Percentiles rank a stretch among this genome's conserved stretches.
phyloP scores from a whole-genome alignment of 2,113 vertebrate genomes.

The Scophthalmus maximus region DNA sequence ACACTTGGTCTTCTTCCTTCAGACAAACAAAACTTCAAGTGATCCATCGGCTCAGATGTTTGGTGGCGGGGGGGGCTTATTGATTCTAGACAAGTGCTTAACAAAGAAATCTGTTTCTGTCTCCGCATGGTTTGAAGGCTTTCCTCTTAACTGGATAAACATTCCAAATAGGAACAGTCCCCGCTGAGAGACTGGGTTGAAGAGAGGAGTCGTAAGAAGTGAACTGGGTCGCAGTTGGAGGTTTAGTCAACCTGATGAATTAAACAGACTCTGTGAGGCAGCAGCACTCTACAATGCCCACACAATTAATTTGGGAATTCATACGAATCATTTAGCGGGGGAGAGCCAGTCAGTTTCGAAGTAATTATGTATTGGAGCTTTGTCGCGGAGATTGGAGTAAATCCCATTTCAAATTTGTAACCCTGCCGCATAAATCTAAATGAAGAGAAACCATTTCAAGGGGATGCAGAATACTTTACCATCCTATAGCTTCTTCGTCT shows the following conservation, averaged over 20 bases:
- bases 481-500: neutral
- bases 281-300: constrained; percentile 48
- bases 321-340: constrained; percentile 14
- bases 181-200: constrained; percentile 41
- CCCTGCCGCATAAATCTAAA: constrained; percentile 16
- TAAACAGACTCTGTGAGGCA: constrained; percentile 67
- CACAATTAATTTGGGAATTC: constrained; percentile 54
- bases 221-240: constrained; percentile 66
- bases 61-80: constrained; percentile 20
- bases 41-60: constrained; percentile 45
- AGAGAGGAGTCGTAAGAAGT: constrained; percentile 46
- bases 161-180: constrained; percentile 46
- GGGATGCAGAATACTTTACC: too few species aligned
- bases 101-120: constrained; percentile 52
- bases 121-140: constrained; percentile 56
- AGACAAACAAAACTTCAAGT: constrained; percentile 65
- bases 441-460: neutral
- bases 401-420: constrained; percentile 40
- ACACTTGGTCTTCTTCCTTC: constrained; percentile 35
- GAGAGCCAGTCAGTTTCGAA: constrained; percentile 24
- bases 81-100: constrained; percentile 53
- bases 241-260: constrained; percentile 71
- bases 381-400: constrained; percentile 25
- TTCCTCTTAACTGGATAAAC: constrained; percentile 66
- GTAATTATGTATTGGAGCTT: constrained; percentile 34